Conservation (phyloP, 1,140 invertebrate genomes). For the Antheraea pernyi region DNA sequence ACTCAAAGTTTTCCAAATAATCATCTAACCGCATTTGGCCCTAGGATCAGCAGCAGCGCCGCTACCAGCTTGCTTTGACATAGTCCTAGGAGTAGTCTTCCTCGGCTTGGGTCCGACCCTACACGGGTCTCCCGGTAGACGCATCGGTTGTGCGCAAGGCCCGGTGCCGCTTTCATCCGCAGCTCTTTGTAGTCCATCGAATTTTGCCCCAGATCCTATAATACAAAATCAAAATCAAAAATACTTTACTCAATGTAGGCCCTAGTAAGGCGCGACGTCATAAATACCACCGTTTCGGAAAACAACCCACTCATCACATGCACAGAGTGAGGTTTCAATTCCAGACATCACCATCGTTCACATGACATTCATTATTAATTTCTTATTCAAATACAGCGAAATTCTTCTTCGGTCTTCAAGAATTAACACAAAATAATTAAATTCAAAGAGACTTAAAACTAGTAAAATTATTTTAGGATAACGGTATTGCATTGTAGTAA, state of each 20-base stretch:
- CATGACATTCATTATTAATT: not conserved
- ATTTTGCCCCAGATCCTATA: conserved; percentile 76
- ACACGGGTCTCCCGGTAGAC: conserved; percentile 75
- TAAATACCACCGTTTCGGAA: no score
- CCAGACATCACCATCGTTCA: not conserved
- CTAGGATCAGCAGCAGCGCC: conserved; percentile 41
- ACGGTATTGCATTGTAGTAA: no score
- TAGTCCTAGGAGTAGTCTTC: conserved; percentile 44
- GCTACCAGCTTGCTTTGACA: conserved; percentile 51
- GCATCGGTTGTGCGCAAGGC: conserved; percentile 74
- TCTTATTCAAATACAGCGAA: no score
- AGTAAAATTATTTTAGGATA: no score
- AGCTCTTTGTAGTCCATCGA: conserved; percentile 75
- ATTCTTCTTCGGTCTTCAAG: no score
- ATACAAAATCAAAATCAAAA: not conserved
- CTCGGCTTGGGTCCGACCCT: conserved; percentile 70
- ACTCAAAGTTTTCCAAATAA: no score
- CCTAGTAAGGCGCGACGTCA: no score
- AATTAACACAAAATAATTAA: not conserved
- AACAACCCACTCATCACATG: no score
- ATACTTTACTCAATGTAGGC: no score
- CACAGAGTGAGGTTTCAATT: no score
- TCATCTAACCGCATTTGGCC: conserved; percentile 53
- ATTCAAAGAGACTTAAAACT: no score
- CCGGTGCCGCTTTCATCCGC: conserved; percentile 71